These are phyloP conservation scores for Ophiothrix spiculata DNA, from an alignment of 35 echinoderm and acorn worm genomes.

Conservation along the genomic window DNA sequence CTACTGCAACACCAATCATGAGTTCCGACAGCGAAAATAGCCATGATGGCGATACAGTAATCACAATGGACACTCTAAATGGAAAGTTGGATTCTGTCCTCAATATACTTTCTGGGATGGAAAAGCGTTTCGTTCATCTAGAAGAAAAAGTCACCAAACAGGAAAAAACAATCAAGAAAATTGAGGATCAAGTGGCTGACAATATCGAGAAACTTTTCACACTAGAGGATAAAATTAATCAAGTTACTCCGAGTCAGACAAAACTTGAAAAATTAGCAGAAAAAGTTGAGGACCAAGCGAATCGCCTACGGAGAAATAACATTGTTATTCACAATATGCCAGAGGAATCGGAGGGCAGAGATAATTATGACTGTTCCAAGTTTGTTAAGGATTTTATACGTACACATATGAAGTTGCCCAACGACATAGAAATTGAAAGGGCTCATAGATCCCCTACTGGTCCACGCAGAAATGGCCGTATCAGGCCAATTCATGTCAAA, in stretches of 20 bases:
- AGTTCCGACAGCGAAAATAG: too few species aligned
- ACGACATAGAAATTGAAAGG: background rate
- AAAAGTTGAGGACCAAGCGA: background rate
- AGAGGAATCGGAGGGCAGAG: background rate
- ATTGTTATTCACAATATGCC: background rate
- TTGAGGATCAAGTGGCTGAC: background rate
- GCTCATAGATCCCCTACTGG: background rate
- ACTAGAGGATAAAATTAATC: background rate
- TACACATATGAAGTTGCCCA: background rate
- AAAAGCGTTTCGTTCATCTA: background rate
- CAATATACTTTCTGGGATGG: background rate
- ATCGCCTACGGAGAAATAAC: background rate
- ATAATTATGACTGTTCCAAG: background rate
- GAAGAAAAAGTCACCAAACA: background rate
- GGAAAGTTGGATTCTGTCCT: background rate
- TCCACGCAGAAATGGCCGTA: background rate
- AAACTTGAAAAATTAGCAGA: background rate
- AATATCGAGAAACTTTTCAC: background rate
- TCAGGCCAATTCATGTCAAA: background rate
- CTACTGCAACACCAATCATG: too few species aligned
- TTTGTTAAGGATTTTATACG: background rate
- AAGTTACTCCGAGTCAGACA: background rate
- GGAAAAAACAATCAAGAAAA: background rate
- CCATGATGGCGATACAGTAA: background rate
- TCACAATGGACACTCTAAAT: background rate